Evolutionary conservation across 2,888 invertebrate genomes (phyloP).

Genomic region (Epirrita christyi): DNA sequence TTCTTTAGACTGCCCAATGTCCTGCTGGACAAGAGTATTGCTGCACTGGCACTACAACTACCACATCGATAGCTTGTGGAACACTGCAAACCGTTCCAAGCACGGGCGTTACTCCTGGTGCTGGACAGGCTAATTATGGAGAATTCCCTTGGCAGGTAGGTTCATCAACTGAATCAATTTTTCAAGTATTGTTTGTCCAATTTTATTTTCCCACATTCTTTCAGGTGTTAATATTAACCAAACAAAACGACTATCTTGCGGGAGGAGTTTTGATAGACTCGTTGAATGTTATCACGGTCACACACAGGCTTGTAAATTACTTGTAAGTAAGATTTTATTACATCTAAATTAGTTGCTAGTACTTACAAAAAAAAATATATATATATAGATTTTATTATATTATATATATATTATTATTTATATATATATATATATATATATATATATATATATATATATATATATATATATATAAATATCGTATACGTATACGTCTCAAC

Average conservation of each 20-base stretch:
- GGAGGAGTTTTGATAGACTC: conserved; percentile 89
- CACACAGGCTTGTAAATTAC: conserved; percentile 87
- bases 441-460: no score
- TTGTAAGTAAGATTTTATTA: conserved; percentile 80
- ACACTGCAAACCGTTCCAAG: conserved; percentile 64
- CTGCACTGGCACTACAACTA: conserved; percentile 54
- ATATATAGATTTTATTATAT: no score
- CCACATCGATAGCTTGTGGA: conserved; percentile 69
- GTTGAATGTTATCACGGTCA: conserved; percentile 89
- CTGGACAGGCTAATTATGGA: conserved; percentile 87
- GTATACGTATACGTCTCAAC: no score
- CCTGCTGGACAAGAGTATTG: conserved; percentile 74
- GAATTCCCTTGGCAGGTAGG: conserved; percentile 90
- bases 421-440: no score
- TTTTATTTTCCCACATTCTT: conserved; percentile 36
- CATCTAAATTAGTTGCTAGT: no score
- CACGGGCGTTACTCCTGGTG: conserved; percentile 59
- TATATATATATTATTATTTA: no score
- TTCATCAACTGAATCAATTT: not conserved
- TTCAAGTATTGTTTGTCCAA: not conserved
- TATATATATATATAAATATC: not conserved
- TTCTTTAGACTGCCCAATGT: conserved; percentile 53
- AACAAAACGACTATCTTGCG: conserved; percentile 87
- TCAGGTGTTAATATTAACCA: conserved; percentile 83
- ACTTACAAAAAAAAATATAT: no score